Conservation (phyloP, 2,888 invertebrate species). For the Microplitis manilae region DNA sequence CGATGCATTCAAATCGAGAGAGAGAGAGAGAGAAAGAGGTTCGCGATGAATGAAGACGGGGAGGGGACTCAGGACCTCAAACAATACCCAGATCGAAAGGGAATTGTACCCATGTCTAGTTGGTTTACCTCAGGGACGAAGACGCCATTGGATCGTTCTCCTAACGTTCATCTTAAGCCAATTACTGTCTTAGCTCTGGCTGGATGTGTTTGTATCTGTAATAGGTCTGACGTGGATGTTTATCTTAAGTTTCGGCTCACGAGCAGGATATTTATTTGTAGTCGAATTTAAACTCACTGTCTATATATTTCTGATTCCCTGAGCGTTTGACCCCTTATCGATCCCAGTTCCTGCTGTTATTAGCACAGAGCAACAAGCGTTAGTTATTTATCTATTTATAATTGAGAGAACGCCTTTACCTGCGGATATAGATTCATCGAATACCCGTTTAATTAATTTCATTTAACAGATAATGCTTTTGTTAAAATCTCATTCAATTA, state of each 20-base stretch:
- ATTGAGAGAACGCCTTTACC: background rate
- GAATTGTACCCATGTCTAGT: background rate
- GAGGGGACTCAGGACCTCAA: background rate
- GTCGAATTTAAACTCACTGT: background rate
- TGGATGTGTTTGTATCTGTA: background rate
- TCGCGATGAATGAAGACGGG: background rate
- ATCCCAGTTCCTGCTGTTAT: background rate
- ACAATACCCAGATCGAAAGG: background rate
- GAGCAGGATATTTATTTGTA: background rate
- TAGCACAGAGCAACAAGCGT: background rate
- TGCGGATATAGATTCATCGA: background rate
- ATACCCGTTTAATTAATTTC: background rate
- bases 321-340: background rate
- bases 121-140: slow-evolving; percentile 25
- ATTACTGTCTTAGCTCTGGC: slow-evolving; percentile 19
- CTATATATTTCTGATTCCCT: background rate
- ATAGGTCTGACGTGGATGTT: background rate
- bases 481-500: background rate
- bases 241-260: background rate
- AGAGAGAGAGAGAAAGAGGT: background rate
- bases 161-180: slow-evolving; percentile 31
- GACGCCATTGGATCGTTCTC: slow-evolving; percentile 20
- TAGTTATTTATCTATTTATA: background rate
- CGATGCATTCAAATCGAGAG: slow-evolving; percentile 42
- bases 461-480: background rate